These are phyloP conservation scores for Tipula unca DNA, from an alignment of 2,888 invertebrate species.

Conservation along the genomic window DNA sequence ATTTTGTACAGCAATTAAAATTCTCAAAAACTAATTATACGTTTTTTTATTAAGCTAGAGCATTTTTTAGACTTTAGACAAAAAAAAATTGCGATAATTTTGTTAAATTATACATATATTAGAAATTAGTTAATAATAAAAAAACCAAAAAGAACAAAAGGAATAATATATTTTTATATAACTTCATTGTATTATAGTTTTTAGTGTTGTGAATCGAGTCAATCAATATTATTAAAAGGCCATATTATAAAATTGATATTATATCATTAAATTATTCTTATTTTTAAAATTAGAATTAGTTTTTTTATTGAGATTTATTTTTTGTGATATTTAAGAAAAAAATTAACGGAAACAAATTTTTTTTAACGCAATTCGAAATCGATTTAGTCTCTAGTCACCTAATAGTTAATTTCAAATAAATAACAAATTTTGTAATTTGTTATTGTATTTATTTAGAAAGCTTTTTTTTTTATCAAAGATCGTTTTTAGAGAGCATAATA, in stretches of 20 bases:
- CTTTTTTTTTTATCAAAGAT: neutral
- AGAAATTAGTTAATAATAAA: neutral
- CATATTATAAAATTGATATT: neutral
- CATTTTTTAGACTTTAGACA: neutral
- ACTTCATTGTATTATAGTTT: neutral
- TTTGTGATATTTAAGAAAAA: neutral
- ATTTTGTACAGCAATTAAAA: neutral
- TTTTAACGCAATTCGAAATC: neutral
- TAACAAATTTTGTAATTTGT: neutral
- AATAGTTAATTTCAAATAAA: too few species aligned
- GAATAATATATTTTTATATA: constrained; percentile 1
- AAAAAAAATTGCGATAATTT: neutral
- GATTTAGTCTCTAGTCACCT: neutral
- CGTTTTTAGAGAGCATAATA: neutral
- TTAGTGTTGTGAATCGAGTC: constrained; percentile 14
- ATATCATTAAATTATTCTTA: neutral
- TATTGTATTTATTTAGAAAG: neutral
- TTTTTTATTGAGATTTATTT: constrained; percentile 3
- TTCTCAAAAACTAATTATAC: neutral
- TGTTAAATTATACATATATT: neutral
- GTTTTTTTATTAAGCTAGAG: neutral
- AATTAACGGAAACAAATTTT: neutral
- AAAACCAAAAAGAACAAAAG: neutral
- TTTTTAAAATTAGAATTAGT: neutral
- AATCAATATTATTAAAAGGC: neutral